phyloP scores from a whole-genome alignment of 2,113 vertebrate genomes.

The Sapajus apella region DNA sequence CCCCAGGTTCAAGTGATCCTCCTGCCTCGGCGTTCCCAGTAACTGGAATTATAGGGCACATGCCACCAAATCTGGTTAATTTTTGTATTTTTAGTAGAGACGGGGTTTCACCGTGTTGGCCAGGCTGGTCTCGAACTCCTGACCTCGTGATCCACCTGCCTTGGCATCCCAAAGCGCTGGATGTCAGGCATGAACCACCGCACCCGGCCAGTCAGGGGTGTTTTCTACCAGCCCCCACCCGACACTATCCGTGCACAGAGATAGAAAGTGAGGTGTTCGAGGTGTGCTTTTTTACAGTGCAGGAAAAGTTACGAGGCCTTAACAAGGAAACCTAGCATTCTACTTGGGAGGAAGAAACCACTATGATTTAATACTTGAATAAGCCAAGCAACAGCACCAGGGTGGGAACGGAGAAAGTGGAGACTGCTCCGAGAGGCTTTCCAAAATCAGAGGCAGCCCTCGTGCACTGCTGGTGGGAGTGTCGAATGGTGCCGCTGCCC shows the following conservation, averaged over 20 bases:
- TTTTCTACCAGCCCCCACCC: neutral
- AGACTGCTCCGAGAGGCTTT: neutral
- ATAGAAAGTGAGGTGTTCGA: neutral
- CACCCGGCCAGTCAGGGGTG: too few species aligned
- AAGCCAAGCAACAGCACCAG: neutral
- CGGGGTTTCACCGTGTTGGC: too few species aligned
- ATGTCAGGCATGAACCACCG: too few species aligned
- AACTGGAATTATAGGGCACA: too few species aligned
- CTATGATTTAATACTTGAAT: neutral
- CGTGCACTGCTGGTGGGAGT: neutral
- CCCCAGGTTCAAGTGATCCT: too few species aligned
- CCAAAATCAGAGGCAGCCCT: neutral
- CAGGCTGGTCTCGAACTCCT: too few species aligned
- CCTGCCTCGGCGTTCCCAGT: too few species aligned
- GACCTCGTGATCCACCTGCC: too few species aligned
- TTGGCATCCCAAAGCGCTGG: too few species aligned
- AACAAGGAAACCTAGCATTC: neutral
- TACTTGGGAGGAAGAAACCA: neutral
- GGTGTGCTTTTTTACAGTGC: neutral
- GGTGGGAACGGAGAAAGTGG: neutral
- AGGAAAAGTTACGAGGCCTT: neutral
- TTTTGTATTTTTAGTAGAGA: too few species aligned
- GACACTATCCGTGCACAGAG: neutral
- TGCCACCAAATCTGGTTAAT: too few species aligned
- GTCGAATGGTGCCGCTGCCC: rapidly evolving